A percentile compares a stretch with the other conserved stretches of the same genome.
Evolutionary conservation across 2,888 invertebrate species (phyloP).

Genomic region (Amiota communis): DNA sequence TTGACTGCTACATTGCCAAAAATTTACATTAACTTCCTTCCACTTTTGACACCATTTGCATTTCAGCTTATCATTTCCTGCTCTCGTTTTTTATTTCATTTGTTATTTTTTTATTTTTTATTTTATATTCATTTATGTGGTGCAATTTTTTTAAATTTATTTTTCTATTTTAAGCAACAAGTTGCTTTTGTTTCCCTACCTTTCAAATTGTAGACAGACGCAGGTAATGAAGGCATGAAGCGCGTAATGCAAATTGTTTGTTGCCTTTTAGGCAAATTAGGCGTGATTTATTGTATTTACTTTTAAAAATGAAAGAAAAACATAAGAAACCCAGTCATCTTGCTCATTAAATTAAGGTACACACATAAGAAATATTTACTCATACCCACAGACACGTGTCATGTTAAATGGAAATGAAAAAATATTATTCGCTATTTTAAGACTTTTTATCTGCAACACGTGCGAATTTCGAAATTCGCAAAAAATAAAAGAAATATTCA

Average conservation of each 20-base stretch:
- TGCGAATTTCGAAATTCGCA: too few relatives aligned
- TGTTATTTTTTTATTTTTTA: not conserved
- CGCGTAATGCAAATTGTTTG: conserved; percentile 28
- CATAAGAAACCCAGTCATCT: too few relatives aligned
- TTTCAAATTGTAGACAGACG: conserved; percentile 42
- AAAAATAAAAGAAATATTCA: too few relatives aligned
- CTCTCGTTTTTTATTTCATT: not conserved
- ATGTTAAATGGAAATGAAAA: too few relatives aligned
- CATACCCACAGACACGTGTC: too few relatives aligned
- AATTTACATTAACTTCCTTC: conserved; percentile 38
- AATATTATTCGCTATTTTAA: not conserved
- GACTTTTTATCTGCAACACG: conserved; percentile 33
- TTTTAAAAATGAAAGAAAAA: conserved; percentile 18
- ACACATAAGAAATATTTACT: not conserved
- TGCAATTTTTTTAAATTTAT: not conserved
- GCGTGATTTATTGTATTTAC: conserved; percentile 51
- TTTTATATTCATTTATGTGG: not conserved
- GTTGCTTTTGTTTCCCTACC: not conserved
- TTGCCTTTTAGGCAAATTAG: conserved; percentile 42
- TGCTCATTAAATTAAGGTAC: not conserved
- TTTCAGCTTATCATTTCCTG: conserved; percentile 8
- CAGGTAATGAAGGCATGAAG: conserved; percentile 26
- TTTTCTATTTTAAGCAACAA: not conserved
- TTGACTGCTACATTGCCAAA: conserved; percentile 26
- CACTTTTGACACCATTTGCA: conserved; percentile 3